Conservation (phyloP, 2,797 vertebrate genomes). For the Acomys russatus region DNA sequence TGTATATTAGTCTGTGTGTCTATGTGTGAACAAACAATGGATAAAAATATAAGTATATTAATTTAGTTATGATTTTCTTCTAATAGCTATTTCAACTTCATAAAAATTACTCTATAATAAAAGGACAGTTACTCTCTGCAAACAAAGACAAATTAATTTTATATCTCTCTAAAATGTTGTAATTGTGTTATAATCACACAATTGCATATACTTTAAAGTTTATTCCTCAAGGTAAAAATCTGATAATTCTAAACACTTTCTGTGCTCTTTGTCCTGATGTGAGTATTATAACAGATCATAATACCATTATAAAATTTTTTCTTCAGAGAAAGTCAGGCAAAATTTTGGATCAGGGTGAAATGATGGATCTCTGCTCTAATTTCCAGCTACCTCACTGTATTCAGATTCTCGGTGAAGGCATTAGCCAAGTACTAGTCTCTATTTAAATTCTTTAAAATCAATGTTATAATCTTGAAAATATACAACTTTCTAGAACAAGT, state of each 20-base stretch:
- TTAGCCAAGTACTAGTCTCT: background rate
- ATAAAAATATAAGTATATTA: background rate
- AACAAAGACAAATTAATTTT: background rate
- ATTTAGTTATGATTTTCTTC: constrained; percentile 16
- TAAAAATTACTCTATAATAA: background rate
- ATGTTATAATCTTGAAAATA: background rate
- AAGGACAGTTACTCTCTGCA: background rate
- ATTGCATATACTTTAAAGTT: background rate
- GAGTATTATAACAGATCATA: background rate
- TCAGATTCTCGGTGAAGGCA: background rate
- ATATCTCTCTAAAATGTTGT: background rate
- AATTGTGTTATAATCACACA: background rate
- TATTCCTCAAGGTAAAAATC: background rate
- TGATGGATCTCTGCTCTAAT: background rate
- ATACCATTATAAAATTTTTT: background rate
- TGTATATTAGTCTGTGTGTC: background rate
- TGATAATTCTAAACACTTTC: background rate
- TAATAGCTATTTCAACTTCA: background rate
- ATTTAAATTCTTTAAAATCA: background rate
- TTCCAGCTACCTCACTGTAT: background rate
- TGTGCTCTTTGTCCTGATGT: background rate
- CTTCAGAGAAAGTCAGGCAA: background rate
- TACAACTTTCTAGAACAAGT: background rate
- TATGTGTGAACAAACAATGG: no score
- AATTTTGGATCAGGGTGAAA: background rate